Base-by-base conservation (phyloP, 53 echinoderm and acorn worm genomes). In the Echinarachnius parma region DNA sequence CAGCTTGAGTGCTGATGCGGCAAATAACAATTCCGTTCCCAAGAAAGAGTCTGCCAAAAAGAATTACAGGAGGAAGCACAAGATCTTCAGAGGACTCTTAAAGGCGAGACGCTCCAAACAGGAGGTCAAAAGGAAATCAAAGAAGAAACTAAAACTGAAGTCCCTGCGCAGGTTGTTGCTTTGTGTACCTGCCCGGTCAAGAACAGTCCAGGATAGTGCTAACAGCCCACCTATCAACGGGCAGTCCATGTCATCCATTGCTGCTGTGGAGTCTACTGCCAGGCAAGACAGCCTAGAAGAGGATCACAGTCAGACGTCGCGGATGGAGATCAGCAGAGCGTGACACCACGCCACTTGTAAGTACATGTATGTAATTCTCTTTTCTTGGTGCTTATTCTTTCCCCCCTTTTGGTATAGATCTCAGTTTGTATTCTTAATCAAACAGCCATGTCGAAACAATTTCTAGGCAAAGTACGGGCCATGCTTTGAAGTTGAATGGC, bases 21-120 rank as follows among this genome's bases (percentile, higher is more conserved):
- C 34, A 16, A 68, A 52, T 19, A 68, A 68, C 34, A 52, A 53
- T n/a, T 28, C 49, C 28, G 16, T 25, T 9, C 66, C 49, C 0
- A 2, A 16, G 14, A 48, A 68, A 20, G 30, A 68, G 23, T 14
- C 68, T 4, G 29, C 14, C 21, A 32, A 49, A 48, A 22, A 31
- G 31, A 68, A 68, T 50, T 32, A 20, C 23, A 19, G 68, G 24
- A 68, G 37, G 25, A 68, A 68, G 68, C 68, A 68, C 53, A 68
- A 68, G 25, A 30, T 68, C 20, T 68, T 68, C 34, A 68, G 31
- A 7, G 68, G 68, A 0, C 31, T 68, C 21, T 68, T 68, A 32
- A 21, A 26, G 4, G n/a, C n/a, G n/a, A n/a, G n/a, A n/a, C 10
- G n/a, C 47, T 45, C 34, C 2, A 37, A 62, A 16, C 25, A 65